phyloP scores from a whole-genome alignment of 2,888 invertebrate species.

The Mythimna loreyi region DNA sequence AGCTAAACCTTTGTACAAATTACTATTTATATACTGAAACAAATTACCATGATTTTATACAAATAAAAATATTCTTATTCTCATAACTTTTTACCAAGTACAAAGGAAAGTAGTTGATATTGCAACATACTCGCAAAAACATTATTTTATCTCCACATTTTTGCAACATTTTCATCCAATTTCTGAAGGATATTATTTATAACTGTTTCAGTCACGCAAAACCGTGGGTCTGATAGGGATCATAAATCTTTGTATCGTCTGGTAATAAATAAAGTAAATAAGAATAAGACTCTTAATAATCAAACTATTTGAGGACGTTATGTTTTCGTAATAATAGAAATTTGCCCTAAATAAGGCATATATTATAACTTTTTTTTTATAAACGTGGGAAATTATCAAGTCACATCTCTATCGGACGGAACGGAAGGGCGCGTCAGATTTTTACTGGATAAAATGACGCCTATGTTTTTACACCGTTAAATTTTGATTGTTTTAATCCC shows the following conservation, averaged over 20 bases:
- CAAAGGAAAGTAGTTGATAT: neutral
- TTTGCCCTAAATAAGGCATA: neutral
- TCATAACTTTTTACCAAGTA: neutral
- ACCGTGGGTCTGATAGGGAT: constrained; percentile 58
- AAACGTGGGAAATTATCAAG: too few species aligned
- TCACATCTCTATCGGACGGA: too few species aligned
- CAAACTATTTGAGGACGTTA: constrained; percentile 31
- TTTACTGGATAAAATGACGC: too few species aligned
- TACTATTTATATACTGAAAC: too few species aligned
- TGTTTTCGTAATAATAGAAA: neutral
- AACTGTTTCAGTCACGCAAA: constrained; percentile 63
- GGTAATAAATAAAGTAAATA: constrained; percentile 62
- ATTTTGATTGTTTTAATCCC: too few species aligned
- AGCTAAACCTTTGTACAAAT: too few species aligned
- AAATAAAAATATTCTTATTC: neutral
- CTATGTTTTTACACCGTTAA: too few species aligned
- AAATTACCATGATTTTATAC: too few species aligned
- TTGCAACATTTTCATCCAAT: constrained; percentile 54
- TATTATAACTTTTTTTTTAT: too few species aligned
- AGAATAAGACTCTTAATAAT: constrained; percentile 55
- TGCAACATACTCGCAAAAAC: neutral
- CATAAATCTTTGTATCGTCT: constrained; percentile 59
- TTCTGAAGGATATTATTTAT: constrained; percentile 63
- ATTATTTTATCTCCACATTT: constrained; percentile 32
- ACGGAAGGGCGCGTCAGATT: too few species aligned